phyloP scores from a whole-genome alignment of 2,113 vertebrate genomes.

The Brachionichthys hirsutus region DNA sequence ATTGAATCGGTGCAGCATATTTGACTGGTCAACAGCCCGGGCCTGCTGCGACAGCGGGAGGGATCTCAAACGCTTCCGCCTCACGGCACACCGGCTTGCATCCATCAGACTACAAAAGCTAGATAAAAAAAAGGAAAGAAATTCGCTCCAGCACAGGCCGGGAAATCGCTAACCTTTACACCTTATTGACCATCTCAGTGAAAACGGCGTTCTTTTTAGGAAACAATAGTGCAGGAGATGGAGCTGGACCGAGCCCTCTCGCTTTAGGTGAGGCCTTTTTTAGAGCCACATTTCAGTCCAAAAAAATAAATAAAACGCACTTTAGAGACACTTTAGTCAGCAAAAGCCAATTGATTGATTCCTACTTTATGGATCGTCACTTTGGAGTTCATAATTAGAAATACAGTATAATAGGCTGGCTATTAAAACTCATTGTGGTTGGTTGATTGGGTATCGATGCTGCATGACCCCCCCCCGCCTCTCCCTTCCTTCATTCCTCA shows the following conservation, averaged over 20 bases:
- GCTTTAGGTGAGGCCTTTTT: not conserved
- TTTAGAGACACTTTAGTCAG: not conserved
- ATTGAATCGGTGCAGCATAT: conserved; percentile 31
- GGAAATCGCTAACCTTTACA: conserved; percentile 19
- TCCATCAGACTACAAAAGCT: conserved; percentile 32
- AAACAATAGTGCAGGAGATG: too few relatives aligned
- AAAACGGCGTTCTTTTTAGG: conserved; percentile 1
- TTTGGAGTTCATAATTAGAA: conserved; percentile 2
- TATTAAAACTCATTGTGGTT: conserved; percentile 11
- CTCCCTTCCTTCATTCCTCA: too few relatives aligned
- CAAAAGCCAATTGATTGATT: conserved; percentile 8
- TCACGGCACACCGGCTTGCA: conserved; percentile 8
- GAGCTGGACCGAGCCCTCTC: too few relatives aligned
- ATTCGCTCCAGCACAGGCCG: conserved; percentile 3
- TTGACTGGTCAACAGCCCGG: conserved; percentile 31
- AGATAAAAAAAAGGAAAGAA: conserved; percentile 45
- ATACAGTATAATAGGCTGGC: not conserved
- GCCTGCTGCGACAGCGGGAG: conserved; percentile 11
- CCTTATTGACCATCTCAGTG: conserved; percentile 19
- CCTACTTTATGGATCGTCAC: not conserved
- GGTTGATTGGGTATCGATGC: too few relatives aligned
- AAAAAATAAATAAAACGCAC: too few relatives aligned
- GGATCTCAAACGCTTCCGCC: not conserved
- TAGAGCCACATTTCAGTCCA: not conserved
- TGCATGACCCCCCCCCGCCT: too few relatives aligned